Evolutionary conservation across 2,888 invertebrate genomes (phyloP).

Genomic region (Laothoe populi): DNA sequence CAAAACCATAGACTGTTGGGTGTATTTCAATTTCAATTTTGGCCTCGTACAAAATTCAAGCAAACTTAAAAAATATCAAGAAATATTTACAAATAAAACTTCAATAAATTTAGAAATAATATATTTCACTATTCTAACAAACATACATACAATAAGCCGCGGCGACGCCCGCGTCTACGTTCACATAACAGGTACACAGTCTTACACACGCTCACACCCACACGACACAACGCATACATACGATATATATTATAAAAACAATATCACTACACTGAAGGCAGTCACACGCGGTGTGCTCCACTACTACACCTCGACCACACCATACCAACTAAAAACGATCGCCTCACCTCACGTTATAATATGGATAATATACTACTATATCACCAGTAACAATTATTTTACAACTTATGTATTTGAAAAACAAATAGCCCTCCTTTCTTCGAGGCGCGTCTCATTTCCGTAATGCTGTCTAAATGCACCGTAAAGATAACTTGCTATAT

Average conservation of each 20-base stretch:
- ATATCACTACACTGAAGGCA: slow-evolving; percentile 29
- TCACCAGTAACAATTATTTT: slow-evolving; percentile 9
- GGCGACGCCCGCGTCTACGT: slow-evolving; percentile 28
- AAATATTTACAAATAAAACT: slow-evolving; percentile 18
- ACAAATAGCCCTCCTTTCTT: background rate
- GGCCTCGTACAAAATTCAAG: too few species aligned
- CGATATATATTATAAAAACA: slow-evolving; percentile 24
- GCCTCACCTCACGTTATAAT: background rate
- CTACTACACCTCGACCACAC: too few species aligned
- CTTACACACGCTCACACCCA: slow-evolving; percentile 28
- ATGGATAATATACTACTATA: background rate
- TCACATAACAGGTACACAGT: slow-evolving; percentile 22
- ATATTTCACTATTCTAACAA: slow-evolving; percentile 40
- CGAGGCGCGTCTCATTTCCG: background rate
- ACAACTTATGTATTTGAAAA: slow-evolving; percentile 9
- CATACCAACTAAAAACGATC: background rate
- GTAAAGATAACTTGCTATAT: slow-evolving; percentile 1
- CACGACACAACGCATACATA: slow-evolving; percentile 28
- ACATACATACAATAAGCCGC: slow-evolving; percentile 37
- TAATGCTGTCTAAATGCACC: slow-evolving; percentile 5
- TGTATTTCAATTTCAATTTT: too few species aligned
- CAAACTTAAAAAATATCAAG: too few species aligned
- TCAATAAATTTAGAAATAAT: slow-evolving; percentile 34
- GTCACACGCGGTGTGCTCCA: too few species aligned
- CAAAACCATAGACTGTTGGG: too few species aligned